Percentiles rank a stretch among this genome's conserved stretches.
These are phyloP conservation scores for Petrocephalus sullivani DNA, from an alignment of 2,797 vertebrate species.

Conservation along the genomic window DNA sequence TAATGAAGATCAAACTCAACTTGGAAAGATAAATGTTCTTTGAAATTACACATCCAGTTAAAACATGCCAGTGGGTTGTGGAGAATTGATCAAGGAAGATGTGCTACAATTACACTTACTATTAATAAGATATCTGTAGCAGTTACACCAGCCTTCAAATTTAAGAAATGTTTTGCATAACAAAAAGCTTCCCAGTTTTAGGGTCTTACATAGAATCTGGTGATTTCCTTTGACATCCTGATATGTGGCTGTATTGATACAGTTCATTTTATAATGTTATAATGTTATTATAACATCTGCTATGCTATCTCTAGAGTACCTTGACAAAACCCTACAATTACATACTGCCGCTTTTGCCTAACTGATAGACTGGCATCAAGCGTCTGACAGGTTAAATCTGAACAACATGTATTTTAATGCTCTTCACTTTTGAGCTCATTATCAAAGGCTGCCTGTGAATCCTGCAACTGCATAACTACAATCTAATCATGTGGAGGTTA, in stretches of 20 bases:
- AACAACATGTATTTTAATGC: not conserved
- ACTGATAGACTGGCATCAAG: not conserved
- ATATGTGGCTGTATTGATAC: not conserved
- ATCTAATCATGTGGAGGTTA: not conserved
- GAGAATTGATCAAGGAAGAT: not conserved
- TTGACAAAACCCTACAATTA: not conserved
- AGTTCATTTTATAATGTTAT: not conserved
- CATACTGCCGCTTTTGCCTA: not conserved
- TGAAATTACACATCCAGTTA: not conserved
- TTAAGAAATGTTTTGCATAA: not conserved
- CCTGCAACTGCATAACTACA: not conserved
- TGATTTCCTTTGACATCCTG: not conserved
- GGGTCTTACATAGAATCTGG: not conserved
- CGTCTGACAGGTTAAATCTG: not conserved
- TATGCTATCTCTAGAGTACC: not conserved
- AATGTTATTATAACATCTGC: not conserved
- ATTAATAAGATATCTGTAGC: not conserved
- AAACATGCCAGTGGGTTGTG: not conserved
- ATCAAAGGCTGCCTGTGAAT: not conserved
- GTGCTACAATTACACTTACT: not conserved
- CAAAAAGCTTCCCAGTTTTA: not conserved
- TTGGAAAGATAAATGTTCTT: not conserved
- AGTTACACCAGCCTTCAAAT: not conserved
- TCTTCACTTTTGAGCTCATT: not conserved
- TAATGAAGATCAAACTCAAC: not conserved